A percentile compares a stretch with the other conserved stretches of the same genome.
phyloP scores from a whole-genome alignment of 30 jellyfish, hydroid and myxozoan species.

The Clytia hemisphaerica region DNA sequence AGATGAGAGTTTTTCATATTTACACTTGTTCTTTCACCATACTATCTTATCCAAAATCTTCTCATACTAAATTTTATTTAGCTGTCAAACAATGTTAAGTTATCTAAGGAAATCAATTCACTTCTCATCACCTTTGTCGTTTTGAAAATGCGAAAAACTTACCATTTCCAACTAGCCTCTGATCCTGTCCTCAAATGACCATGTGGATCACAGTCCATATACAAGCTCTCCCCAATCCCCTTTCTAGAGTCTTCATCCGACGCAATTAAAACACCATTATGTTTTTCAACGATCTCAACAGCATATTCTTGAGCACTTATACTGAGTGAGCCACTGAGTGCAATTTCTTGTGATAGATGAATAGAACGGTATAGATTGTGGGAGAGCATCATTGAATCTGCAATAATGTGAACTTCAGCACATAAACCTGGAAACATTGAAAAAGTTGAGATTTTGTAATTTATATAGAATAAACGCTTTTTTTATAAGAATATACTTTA shows the following conservation, averaged over 20 bases:
- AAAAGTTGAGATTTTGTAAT: too few species aligned
- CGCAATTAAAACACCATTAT: constrained; percentile 57
- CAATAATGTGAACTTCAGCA: too few species aligned
- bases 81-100: too few species aligned
- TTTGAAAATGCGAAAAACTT: not conserved
- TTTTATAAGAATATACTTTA: too few species aligned
- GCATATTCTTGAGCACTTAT: constrained; percentile 81
- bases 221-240: constrained; percentile 78
- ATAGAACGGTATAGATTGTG: constrained; percentile 61
- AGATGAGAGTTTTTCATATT: too few species aligned
- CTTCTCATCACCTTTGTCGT: too few species aligned
- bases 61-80: not conserved
- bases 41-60: too few species aligned
- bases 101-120: too few species aligned
- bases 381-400: too few species aligned
- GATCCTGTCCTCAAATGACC: constrained; percentile 52
- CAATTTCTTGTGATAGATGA: constrained; percentile 51
- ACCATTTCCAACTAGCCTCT: constrained; percentile 86
- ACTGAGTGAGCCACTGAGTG: constrained; percentile 48
- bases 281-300: constrained; percentile 43
- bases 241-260: constrained; percentile 49
- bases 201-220: constrained; percentile 70
- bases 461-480: too few species aligned
- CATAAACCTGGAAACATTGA: too few species aligned
- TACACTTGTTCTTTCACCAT: too few species aligned